phyloP scores from a whole-genome alignment of 2,113 vertebrate genomes.

The Anguilla japonica region DNA sequence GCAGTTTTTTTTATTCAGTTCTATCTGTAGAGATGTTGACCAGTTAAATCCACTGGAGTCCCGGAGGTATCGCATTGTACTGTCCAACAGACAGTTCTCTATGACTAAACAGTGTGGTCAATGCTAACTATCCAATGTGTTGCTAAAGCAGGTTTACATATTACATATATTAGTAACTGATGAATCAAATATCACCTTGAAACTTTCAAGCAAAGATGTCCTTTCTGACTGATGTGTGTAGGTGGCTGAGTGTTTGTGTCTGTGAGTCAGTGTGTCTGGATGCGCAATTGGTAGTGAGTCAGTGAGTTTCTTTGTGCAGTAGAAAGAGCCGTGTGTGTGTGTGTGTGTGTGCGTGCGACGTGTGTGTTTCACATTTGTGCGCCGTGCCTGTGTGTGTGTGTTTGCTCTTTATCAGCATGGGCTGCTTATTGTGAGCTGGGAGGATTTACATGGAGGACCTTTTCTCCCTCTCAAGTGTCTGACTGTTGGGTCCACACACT shows the following conservation, averaged over 20 bases:
- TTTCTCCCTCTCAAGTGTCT: background rate
- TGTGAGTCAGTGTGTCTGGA: slow-evolving; percentile 13
- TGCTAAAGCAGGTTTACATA: background rate
- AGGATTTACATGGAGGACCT: background rate
- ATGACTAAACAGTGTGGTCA: background rate
- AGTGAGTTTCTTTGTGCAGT: slow-evolving; percentile 13
- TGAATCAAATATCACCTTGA: slow-evolving; percentile 11
- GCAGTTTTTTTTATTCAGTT: background rate
- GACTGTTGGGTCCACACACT: background rate
- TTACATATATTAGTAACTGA: background rate
- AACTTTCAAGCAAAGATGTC: slow-evolving; percentile 3
- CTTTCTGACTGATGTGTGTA: slow-evolving; percentile 9
- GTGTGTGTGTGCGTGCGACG: background rate
- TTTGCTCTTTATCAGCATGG: background rate
- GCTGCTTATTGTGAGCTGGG: background rate
- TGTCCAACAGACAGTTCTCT: background rate
- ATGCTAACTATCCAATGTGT: background rate
- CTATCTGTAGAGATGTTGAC: background rate
- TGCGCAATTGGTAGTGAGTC: slow-evolving; percentile 21
- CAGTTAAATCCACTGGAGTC: background rate
- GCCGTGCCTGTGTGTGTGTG: background rate
- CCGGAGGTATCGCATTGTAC: background rate
- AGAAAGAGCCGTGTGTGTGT: background rate
- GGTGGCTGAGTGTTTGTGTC: slow-evolving; percentile 11
- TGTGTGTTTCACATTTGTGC: background rate